Evolutionary conservation across 2,797 vertebrate genomes (phyloP), one percentile per base, ranked within the genome.

Genomic region (Lepus oiostolus): DNA sequence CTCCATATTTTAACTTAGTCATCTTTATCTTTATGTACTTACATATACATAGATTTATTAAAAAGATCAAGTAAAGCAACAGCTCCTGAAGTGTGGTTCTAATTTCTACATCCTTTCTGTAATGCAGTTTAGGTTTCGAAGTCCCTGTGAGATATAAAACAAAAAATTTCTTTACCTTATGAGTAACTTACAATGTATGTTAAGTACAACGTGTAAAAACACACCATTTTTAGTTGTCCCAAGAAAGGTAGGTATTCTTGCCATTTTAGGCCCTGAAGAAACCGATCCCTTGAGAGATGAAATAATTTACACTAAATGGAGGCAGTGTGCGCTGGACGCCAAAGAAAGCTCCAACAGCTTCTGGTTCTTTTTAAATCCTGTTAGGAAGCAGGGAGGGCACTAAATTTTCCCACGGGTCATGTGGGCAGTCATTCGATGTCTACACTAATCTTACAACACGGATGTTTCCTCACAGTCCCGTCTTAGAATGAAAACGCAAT

Each of bases 1-100:
- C 17, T 93, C 38, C 17, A 95, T 28, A 70, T 89, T 83, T 77
- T 77, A 93, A 87, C 21, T 86, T 86, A 4, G 72, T 42, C 16
- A 7, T 85, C 24, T 90, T 88, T n/a, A 63, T 68, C 75, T 79
- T 38, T 5, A 3, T 24, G 26, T 96, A 97, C 97, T 98, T 98
- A 98, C 98, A 35, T 88, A 98, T 70, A 6, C 97, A 98, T 67
- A 98, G 94, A 83, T 94, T 96, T 85, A 94, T 75, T 96, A 98
- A 97, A 95, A 98, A 97, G 38, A 96, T 32, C 28, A 85, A 10
- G 89, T 98, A 98, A 75, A 98, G 5, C 58, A 97, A 17, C 90
- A 98, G 88, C 74, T 98, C 98, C 54, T 92, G 93, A 87, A 98
- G 77, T n/a, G 96, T 96, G 30, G 75, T 79, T 68, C 70, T 98